Evolutionary conservation across 35 echinoderm and acorn worm genomes (phyloP).

Genomic region (Apostichopus japonicus): DNA sequence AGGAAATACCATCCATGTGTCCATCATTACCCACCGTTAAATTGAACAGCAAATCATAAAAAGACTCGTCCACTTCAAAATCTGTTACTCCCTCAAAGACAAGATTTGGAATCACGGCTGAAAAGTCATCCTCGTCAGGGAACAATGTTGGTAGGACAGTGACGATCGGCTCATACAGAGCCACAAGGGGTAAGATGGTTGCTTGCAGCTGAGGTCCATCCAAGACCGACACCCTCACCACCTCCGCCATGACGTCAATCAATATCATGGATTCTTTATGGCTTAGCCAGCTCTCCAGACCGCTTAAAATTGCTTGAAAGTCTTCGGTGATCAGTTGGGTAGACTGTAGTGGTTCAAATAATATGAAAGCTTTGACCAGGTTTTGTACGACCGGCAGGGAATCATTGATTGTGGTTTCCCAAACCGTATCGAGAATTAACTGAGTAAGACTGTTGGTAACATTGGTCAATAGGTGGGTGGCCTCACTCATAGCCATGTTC

Average conservation of each 20-base stretch:
- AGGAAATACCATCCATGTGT: background rate
- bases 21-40: slow-evolving; percentile 4
- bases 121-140: background rate
- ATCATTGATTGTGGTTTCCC: background rate
- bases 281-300: background rate
- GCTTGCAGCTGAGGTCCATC: background rate
- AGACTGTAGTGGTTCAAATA: background rate
- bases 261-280: background rate
- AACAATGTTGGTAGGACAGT: background rate
- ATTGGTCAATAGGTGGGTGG: background rate
- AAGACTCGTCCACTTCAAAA: background rate
- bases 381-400: background rate
- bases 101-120: background rate
- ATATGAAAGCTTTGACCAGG: background rate
- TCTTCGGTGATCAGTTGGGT: background rate
- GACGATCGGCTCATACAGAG: background rate
- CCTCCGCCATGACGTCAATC: background rate
- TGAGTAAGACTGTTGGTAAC: background rate
- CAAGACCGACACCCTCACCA: background rate
- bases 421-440: background rate
- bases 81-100: background rate
- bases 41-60: slow-evolving; percentile 22
- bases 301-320: background rate
- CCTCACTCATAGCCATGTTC: background rate
- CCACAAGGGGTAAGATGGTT: background rate